Evolutionary conservation across 1,140 invertebrate species (phyloP).

Genomic region (Zaprionus lachaisei): DNA sequence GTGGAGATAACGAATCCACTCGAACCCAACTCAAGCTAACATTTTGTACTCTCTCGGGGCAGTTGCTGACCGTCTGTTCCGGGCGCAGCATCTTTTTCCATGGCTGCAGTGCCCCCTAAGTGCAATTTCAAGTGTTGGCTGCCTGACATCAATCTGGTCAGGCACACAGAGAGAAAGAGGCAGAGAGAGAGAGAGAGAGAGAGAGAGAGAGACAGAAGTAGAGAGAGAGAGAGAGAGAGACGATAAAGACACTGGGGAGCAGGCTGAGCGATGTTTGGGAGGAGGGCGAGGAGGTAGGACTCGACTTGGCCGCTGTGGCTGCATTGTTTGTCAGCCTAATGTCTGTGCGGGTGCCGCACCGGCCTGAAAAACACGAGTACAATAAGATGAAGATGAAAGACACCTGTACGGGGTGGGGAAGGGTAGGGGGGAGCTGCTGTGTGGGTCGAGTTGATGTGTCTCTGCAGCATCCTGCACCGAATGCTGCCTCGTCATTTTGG

Average conservation of each 20-base stretch:
- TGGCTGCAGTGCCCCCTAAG: constrained; percentile 45
- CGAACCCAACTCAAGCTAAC: constrained; percentile 10
- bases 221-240: not conserved
- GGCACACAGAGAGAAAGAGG: constrained; percentile 31
- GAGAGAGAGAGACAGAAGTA: not conserved
- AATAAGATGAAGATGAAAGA: constrained; percentile 81
- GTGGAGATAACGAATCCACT: constrained; percentile 19
- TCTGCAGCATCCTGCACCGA: constrained; percentile 11
- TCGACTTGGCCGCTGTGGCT: constrained; percentile 35
- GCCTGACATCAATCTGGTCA: constrained; percentile 73
- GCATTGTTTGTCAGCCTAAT: constrained; percentile 81
- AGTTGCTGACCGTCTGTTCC: constrained; percentile 22
- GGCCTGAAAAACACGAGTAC: constrained; percentile 62
- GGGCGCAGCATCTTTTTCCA: constrained; percentile 22
- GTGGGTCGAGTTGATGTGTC: constrained; percentile 19
- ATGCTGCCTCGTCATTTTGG: constrained; percentile 75
- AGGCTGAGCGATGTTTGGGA: not conserved
- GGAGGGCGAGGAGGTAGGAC: not conserved
- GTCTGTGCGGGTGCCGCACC: constrained; percentile 49
- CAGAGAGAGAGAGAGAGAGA: not conserved
- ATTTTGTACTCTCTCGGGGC: constrained; percentile 5
- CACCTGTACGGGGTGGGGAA: constrained; percentile 52
- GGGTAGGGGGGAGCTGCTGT: not conserved
- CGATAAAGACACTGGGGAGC: not conserved
- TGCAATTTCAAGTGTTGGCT: constrained; percentile 75